Evolutionary conservation across 2,113 vertebrate species (phyloP), one percentile per base, ranked within the genome.

Genomic region (Takifugu flavidus): DNA sequence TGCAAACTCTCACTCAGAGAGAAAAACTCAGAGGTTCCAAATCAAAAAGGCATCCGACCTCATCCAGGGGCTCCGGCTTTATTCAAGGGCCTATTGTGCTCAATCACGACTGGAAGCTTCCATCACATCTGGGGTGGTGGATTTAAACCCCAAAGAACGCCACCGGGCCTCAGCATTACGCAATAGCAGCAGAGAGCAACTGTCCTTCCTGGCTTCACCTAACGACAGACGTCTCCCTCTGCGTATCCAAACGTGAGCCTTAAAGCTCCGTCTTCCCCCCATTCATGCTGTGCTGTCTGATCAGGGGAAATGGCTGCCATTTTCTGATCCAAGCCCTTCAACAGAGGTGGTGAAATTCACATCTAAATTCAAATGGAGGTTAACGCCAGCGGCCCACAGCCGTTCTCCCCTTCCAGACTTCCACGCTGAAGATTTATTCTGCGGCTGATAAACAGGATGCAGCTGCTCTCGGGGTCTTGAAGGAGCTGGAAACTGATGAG

Each of bases 371-470:
- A 83, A 89, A 88, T 82, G 77, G 82, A 79, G 82, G 85, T 80
- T 49, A 76, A 77, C 67, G 78, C 81, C 69, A 79, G 57, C 27
- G 64, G 58, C 69, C 62, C 74, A 64, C 68, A 72, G 47, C 57
- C 66, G 67, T 61, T 55, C 62, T 58, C 57, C 75, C 62, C 79
- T 64, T 70, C 61, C 66, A 87, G 73, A 64, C 82, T 60, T 74
- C 78, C 76, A 83, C 39, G 49, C 79, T 82, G 70, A 85, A 86
- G 86, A 89, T 79, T 39, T 89, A 67, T 82, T 82, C 72, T 47
- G 71, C 59, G 75, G 81, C 68, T 70, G 56, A 84, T 86, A 88
- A 92, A 91, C 91, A 92, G 92, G 91, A 92, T 87, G 78, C 92
- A 92, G 92, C 91, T 93, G 92, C 91, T 88, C 65, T 46, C 25